These are phyloP conservation scores for Alviniconcha strummeri DNA, from an alignment of 2,888 invertebrate genomes.

Conservation along the genomic window DNA sequence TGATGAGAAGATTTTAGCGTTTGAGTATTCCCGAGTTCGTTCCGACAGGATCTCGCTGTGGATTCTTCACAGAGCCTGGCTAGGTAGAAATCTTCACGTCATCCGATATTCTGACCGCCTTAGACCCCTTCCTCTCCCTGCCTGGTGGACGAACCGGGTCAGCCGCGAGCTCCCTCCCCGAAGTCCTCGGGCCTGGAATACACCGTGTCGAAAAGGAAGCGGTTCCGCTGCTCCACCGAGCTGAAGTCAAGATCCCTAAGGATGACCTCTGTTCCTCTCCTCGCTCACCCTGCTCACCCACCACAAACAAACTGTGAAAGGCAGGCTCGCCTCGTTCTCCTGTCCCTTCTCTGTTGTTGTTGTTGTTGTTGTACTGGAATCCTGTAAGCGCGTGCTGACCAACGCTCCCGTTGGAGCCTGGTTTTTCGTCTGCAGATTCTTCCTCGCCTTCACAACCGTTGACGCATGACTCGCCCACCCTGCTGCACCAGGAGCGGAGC, in stretches of 20 bases:
- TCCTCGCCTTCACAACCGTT: not conserved
- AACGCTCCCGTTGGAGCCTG: too few species aligned
- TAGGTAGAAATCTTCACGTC: not conserved
- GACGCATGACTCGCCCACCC: not conserved
- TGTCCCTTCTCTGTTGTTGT: not conserved
- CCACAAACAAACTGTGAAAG: not conserved
- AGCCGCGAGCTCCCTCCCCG: not conserved
- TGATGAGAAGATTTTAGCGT: too few species aligned
- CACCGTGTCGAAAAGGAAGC: not conserved
- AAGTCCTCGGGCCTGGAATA: slow-evolving; percentile 18
- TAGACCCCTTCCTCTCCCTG: not conserved
- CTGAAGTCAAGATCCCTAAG: not conserved
- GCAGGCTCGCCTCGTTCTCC: not conserved
- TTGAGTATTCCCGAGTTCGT: too few species aligned
- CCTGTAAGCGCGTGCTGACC: too few species aligned
- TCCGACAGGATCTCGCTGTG: too few species aligned
- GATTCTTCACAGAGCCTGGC: too few species aligned
- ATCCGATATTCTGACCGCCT: not conserved
- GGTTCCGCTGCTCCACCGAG: not conserved
- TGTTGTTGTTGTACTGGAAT: too few species aligned
- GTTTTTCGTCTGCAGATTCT: not conserved
- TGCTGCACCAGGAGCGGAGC: not conserved
- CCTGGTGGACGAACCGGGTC: not conserved
- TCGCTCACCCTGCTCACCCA: not conserved
- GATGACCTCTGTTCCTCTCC: too few species aligned